Evolutionary conservation across 1,140 invertebrate genomes (phyloP).

Genomic region (Hylaeus volcanicus): DNA sequence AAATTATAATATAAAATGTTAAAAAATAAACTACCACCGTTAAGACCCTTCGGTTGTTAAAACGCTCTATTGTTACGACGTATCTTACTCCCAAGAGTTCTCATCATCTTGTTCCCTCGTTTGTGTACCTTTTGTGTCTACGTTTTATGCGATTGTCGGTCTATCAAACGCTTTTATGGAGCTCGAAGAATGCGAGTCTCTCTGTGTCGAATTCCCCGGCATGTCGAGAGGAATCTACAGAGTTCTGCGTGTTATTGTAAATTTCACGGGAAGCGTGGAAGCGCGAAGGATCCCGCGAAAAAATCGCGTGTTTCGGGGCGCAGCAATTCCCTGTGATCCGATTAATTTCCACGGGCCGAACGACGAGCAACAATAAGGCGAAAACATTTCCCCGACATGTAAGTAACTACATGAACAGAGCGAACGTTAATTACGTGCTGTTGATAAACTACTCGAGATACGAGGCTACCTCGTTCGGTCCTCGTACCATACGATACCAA

Average conservation of each 20-base stretch:
- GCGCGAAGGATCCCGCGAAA: not conserved
- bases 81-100: not conserved
- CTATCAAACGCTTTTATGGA: no score
- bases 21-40: no score
- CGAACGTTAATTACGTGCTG: constrained; percentile 26
- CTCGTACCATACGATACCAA: constrained; percentile 5
- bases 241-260: not conserved
- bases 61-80: no score
- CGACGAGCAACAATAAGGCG: constrained; percentile 3
- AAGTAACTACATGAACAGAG: not conserved
- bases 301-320: not conserved
- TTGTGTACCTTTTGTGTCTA: no score
- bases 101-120: no score
- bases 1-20: no score
- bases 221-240: not conserved
- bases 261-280: not conserved
- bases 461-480: constrained; percentile 1
- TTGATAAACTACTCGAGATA: constrained; percentile 37
- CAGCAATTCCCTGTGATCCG: constrained; percentile 4
- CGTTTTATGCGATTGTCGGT: no score
- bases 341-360: constrained; percentile 12
- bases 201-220: not conserved
- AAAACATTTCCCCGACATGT: constrained; percentile 17
- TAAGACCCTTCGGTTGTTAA: no score
- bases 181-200: no score